A percentile compares a stretch with the other conserved stretches of the same genome.
phyloP scores from a whole-genome alignment of 2,113 vertebrate species.

The Jaculus jaculus region DNA sequence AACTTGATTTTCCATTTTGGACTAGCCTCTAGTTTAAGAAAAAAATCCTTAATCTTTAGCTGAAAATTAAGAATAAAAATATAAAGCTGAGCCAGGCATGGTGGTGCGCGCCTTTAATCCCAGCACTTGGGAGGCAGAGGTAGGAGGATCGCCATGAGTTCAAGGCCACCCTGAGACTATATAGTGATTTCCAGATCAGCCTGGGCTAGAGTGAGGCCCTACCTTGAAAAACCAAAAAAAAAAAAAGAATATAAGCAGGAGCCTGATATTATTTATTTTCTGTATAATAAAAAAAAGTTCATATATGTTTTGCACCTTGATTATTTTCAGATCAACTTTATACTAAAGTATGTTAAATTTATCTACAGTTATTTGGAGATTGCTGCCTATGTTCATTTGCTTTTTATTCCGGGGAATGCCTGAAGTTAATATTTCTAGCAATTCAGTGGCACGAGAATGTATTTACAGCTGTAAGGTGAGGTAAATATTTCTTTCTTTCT shows the following conservation, averaged over 20 bases:
- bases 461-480: constrained; percentile 84
- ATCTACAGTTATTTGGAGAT: constrained; percentile 89
- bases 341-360: constrained; percentile 54
- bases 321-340: constrained; percentile 47
- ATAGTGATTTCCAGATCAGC: too few species aligned
- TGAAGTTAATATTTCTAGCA: constrained; percentile 89
- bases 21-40: constrained; percentile 9
- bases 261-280: not conserved
- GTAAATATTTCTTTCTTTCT: constrained; percentile 29
- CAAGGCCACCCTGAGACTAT: too few species aligned
- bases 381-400: constrained; percentile 91
- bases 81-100: not conserved
- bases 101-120: too few species aligned
- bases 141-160: too few species aligned
- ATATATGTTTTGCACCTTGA: not conserved
- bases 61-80: constrained; percentile 49
- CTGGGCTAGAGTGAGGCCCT: too few species aligned
- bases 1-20: not conserved
- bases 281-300: not conserved
- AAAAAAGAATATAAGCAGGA: not conserved
- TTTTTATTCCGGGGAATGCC: constrained; percentile 88
- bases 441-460: constrained; percentile 89
- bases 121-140: too few species aligned
- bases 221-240: not conserved
- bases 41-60: not conserved